Conservation (phyloP, 2,888 invertebrate genomes). For the Chydorus sphaericus region DNA sequence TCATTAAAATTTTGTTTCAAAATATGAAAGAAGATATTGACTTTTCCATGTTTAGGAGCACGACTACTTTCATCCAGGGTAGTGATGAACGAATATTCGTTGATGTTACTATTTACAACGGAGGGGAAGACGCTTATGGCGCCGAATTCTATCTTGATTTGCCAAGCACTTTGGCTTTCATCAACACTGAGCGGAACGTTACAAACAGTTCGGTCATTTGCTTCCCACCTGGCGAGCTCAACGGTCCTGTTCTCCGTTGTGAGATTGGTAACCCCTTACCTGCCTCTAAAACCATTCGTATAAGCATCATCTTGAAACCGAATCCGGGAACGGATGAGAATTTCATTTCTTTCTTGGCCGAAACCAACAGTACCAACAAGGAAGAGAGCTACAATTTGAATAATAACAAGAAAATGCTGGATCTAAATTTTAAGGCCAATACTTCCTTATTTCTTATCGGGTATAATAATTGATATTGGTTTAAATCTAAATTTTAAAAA, state of each 20-base stretch:
- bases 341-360: conserved; percentile 45
- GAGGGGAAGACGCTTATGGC: conserved; percentile 86
- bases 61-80: conserved; percentile 63
- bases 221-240: conserved; percentile 41
- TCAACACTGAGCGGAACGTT: conserved; percentile 44
- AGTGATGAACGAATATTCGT: conserved; percentile 63
- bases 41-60: conserved; percentile 40
- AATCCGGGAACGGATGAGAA: conserved; percentile 19
- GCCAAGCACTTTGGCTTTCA: conserved; percentile 57
- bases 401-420: conserved; percentile 51
- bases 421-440: conserved; percentile 61
- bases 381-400: conserved; percentile 43
- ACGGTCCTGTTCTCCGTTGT: conserved; percentile 52
- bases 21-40: not conserved
- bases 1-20: not conserved
- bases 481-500: not conserved
- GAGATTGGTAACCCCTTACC: conserved; percentile 89
- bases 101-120: conserved; percentile 67
- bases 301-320: conserved; percentile 58
- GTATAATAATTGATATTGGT: conserved; percentile 29
- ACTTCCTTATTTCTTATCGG: conserved; percentile 58
- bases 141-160: conserved; percentile 63
- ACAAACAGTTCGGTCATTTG: conserved; percentile 53
- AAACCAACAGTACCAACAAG: conserved; percentile 70
- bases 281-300: conserved; percentile 35